Base-by-base conservation (phyloP, 2,797 vertebrate species). In the Otolemur crassicaudatus region DNA sequence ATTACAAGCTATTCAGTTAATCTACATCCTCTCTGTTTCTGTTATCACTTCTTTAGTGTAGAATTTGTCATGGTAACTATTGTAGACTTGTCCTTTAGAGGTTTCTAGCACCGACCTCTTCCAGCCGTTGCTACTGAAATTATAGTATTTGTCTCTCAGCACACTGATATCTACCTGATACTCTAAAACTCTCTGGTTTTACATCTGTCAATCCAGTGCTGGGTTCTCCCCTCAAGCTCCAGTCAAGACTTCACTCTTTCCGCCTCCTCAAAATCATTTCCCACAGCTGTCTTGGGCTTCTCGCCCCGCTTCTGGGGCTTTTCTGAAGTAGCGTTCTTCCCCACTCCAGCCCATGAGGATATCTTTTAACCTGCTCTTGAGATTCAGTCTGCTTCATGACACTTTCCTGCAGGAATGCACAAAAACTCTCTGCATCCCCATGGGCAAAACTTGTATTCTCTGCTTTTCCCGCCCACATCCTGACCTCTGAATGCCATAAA, bases 281-380 rank as follows among this genome's bases (percentile, higher is more conserved):
- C 87, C 60, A 63, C 2, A 65, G 34, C 56, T 79, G 34, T 85
- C 82, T 65, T 53, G 10, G 81, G 58, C 83, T 25, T 31, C 31
- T 7, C 7, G 34, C 56, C 29, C 4, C 6, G 29, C 79, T 70
- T 23, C 73, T 37, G 73, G 73, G 73, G 77, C 82, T 95, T 94
- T 86, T 88, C 67, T 94, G 72, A 95, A 96, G 76, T 69, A 87
- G 70, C 58, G 40, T 65, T 94, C 43, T 84, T 87, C 23, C 5
- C 40, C 40, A 63, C 82, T 94, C 63, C 16, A 87, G 67, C 61
- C 31, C 0, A 49, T 0, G 23, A 88, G 93, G 91, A 73, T 79
- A 58, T 65, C 53, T 91, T 91, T 97, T 96, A 95, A 65, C 85
- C 69, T 88, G 12, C 90, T 73, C 85, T 94, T 84, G 70, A 94